Base-by-base conservation (phyloP, 2,888 invertebrate species). In the Chymomyza procnemis region DNA sequence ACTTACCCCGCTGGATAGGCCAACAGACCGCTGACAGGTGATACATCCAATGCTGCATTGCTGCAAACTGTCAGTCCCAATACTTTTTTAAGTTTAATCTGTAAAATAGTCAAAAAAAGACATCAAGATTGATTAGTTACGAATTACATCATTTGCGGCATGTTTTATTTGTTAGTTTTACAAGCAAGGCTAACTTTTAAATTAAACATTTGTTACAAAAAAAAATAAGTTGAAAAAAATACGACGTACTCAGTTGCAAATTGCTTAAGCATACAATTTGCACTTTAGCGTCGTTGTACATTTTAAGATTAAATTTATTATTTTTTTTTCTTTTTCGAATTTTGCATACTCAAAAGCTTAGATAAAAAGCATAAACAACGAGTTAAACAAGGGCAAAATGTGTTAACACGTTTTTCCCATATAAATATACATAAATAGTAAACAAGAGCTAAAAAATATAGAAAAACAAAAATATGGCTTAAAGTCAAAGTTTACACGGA, bases 1-100 rank as follows among this genome's bases (percentile, higher is more conserved):
- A 94, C 96, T 96, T 91, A 98, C 98, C 98, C 98, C 84, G 98
- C 98, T 66, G 98, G 97, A 93, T 99, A 99, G 18, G 98, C 98
- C 85, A 99, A 94, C 67, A 95, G 93, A 88, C 97, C 97, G 72
- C 95, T 95, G 89, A 95, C 94, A 41, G 95, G 94, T 90, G 98
- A 97, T 90, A 95, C 96, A 92, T 96, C 96, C 83, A 99, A 93
- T 21, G 97, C 96, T 78, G 98, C 96, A 93, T 97, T 98, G 91
- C 95, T 96, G 89, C 95, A 94, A 68, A 97, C 97, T n/a, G 98
- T 98, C 88, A 98, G 93, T 78, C 99, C 99, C 87, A 98, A 93
- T 68, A 99, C 97, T 88, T 95, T 94, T 93, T 99, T 98, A 91
- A 99, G 93, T 91, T 97, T 97, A 89, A 98, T 97, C 98, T 98